Base-by-base conservation (phyloP, 2,113 vertebrate species). In the Neolamprologus hecqui region DNA sequence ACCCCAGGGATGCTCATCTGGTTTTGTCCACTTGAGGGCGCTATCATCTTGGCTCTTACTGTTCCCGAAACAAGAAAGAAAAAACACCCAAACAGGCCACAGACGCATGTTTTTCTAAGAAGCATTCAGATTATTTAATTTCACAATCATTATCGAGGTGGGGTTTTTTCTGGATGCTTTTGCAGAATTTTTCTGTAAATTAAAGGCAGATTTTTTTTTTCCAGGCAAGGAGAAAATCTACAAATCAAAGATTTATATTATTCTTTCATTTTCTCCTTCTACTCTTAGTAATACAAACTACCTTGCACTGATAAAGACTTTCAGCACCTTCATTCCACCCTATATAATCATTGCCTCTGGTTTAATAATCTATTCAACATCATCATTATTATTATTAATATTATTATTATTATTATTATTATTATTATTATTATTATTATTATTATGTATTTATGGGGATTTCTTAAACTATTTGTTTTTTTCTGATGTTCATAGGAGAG, bases 1-100 rank as follows among this genome's bases (percentile, higher is more conserved):
- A 68, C 14, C 40, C 45, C 7, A 31, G 7, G n/a, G 42, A 57
- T 79, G 26, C 23, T n/a, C 12, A 28, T 40, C 14, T 13, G 63
- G 5, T 6, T 84, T 63, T 86, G 33, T 81, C 93, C 93, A 94
- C 91, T 70, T 14, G 92, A 87, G 91, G 91, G 93, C 5, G 90
- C 91, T 60, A 5, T 81, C 23, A 40, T 57, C 85, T 28, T 57
- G 19, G 45, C 10, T 51, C 73, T 31, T 77, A 45, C 14, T 31
- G 13, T 80, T 10, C 37, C 23, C 10, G 7, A 63, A 63, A 7
- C 2, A 31, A 49, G 26, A 31, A 12, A 49, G 42, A 75, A 75
- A 45, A 28, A 31, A 73, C 13, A 26, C 68, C 3, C 37, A 49
- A 49, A 49, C 15, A 28, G 17, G 70, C 26, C 14, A 47, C 23